A percentile compares a stretch with the other conserved stretches of the same genome.
Evolutionary conservation across 2,797 vertebrate genomes (phyloP).

Genomic region (Platyrinchus mystaceus): DNA sequence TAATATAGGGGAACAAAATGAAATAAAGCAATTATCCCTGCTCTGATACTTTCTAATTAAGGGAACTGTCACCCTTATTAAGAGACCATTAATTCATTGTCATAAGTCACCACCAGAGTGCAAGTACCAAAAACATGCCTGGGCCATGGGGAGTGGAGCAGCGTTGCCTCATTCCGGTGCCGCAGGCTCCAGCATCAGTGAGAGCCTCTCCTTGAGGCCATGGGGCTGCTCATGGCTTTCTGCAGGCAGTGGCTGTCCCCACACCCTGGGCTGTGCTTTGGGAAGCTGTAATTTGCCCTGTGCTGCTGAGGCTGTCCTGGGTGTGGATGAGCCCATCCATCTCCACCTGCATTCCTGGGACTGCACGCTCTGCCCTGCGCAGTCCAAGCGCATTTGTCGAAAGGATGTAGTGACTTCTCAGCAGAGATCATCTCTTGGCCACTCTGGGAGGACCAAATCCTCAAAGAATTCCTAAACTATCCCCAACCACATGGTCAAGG

Average conservation of each 20-base stretch:
- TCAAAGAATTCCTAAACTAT: not conserved
- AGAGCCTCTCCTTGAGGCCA: not conserved
- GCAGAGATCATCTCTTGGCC: not conserved
- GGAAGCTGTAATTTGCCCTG: not conserved
- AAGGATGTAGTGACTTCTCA: not conserved
- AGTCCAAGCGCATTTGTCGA: not conserved
- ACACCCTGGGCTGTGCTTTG: not conserved
- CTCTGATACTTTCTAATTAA: conserved; percentile 55
- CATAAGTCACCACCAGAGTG: not conserved
- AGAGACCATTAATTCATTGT: conserved; percentile 28
- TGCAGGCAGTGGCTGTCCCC: not conserved
- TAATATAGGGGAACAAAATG: not conserved
- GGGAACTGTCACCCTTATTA: conserved; percentile 46
- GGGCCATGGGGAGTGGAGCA: not conserved
- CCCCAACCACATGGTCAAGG: not conserved
- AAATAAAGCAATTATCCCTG: conserved; percentile 44
- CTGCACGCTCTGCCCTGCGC: rapidly evolving
- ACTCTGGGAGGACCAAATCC: not conserved
- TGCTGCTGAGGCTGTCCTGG: rapidly evolving
- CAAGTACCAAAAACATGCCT: not conserved
- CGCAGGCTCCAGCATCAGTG: rapidly evolving
- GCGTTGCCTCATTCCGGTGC: rapidly evolving
- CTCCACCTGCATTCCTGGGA: not conserved
- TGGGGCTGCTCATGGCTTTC: not conserved
- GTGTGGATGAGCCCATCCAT: not conserved